Base-by-base conservation (phyloP, 2,888 invertebrate genomes). In the Eurytoma adleriae region DNA sequence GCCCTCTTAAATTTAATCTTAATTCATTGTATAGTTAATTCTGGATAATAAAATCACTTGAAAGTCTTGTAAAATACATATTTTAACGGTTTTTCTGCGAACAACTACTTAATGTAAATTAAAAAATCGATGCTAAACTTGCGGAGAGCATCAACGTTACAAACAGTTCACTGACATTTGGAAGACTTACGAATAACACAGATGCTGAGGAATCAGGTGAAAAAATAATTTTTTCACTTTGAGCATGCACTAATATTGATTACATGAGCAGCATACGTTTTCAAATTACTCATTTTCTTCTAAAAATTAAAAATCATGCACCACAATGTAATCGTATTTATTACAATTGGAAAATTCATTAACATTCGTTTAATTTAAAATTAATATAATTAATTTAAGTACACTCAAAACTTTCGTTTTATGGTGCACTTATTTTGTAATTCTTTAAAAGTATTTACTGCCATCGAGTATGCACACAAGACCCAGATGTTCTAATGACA, bases 201-300 rank as follows among this genome's bases (percentile, higher is more conserved):
- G 40, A 40, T 40, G 10, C 40, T 40, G 40, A 61, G 30, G 59
- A 68, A 5, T 50, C 57, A 64, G 24, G 24, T 13, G 18, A 79
- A 27, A 79, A 66, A 16, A 59, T 10, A 61, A 71, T 71, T 24
- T 20, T 62, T 72, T 18, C 30, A 59, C 52, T 48, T 27, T 68
- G 56, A 24, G 54, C 76, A 76, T 80, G 71, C 75, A 71, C 61
- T 76, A 71, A 62, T 76, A 59, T 56, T 80, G 67, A 80, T 70
- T 54, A 67, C 48, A 54, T 50, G 48, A 70, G 27, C 57, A 64
- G 40, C 57, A 40, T 64, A 71, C n/a, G 3, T 69, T 69, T 18
- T 50, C 13, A 61, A 24, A 18, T 71, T 18, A 16, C 10, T 7
- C 40, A n/a, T 64, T 10, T 30, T n/a, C 16, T 16, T 54, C 16